Evolutionary conservation across 2,888 invertebrate species (phyloP), one percentile per base, ranked within the genome.

Genomic region (Odontocolon sp.): DNA sequence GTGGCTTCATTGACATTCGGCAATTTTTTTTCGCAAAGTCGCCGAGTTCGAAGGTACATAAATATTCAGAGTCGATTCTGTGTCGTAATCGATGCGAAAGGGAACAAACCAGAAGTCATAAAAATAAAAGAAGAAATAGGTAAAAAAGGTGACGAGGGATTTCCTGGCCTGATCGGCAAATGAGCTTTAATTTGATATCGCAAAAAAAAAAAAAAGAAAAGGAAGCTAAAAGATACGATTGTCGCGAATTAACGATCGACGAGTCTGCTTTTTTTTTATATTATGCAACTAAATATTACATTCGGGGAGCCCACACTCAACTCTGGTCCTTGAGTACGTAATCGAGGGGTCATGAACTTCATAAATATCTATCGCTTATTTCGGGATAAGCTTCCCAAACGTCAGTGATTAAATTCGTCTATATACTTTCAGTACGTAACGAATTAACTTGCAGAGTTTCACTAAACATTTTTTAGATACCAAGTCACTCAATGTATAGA

Each of bases 41-140:
- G 16, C 31, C 33, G 31, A 31, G 31, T 33, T 6, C 33, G 54
- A 54, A 54, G 31, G n/a, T 18, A n/a, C 31, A 28, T 54, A 31
- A 54, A 33, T 54, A 54, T 54, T 31, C 54, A 16, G n/a, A n/a
- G n/a, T n/a, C n/a, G n/a, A n/a, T n/a, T 42, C 3, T 21, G 33
- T 8, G 40, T 11, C n/a, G 16, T n/a, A 36, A 59, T 11, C 8
- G 5, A 16, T 16, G 18, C 8, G 3, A 40, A 8, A 11, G 14
- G 26, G 42, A 31, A 42, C 3, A 16, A 28, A 2, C 26, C n/a
- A 36, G 21, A 1, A 14, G 21, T 18, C 1, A 14, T 4, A 14
- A 28, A 28, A 59, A 42, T 23, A 42, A 31, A 56, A 56, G 1
- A 59, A 26, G 36, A 18, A 4, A 56, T 26, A 31, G 2, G 9